Evolutionary conservation across 2,888 invertebrate genomes (phyloP).

Genomic region (Eupsilia transversa): DNA sequence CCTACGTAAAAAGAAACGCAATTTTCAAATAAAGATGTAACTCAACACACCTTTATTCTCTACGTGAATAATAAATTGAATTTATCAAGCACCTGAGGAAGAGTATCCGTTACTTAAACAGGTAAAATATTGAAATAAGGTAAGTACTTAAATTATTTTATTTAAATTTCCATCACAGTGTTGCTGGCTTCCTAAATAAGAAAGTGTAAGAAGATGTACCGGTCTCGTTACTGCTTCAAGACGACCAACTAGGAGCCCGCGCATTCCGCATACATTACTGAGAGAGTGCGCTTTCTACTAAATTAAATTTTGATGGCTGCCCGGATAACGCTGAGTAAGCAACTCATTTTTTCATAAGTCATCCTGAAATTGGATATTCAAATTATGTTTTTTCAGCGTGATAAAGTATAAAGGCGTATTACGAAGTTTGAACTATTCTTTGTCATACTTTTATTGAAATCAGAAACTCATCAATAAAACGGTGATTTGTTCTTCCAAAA

Average conservation of each 20-base stretch:
- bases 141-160: slow-evolving; percentile 56
- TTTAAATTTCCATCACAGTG: slow-evolving; percentile 50
- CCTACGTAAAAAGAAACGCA: slow-evolving; percentile 52
- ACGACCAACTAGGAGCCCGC: slow-evolving; percentile 64
- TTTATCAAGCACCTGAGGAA: slow-evolving; percentile 57
- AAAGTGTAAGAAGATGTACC: slow-evolving; percentile 62
- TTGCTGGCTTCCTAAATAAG: slow-evolving; percentile 64
- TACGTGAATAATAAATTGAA: slow-evolving; percentile 63
- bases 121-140: slow-evolving; percentile 61
- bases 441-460: slow-evolving; percentile 16
- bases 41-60: slow-evolving; percentile 44
- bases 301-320: slow-evolving; percentile 88
- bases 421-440: slow-evolving; percentile 3
- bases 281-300: slow-evolving; percentile 85
- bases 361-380: slow-evolving; percentile 74
- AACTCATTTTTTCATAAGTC: slow-evolving; percentile 75
- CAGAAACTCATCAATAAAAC: slow-evolving; percentile 19
- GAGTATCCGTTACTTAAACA: slow-evolving; percentile 53
- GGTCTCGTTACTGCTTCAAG: slow-evolving; percentile 65
- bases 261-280: slow-evolving; percentile 84
- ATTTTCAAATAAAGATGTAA: slow-evolving; percentile 60
- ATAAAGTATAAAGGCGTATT: slow-evolving; percentile 26
- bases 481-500: neutral
- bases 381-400: slow-evolving; percentile 55
- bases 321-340: slow-evolving; percentile 79